Conservation (phyloP, 1,140 invertebrate genomes). For the Hyphantria cunea region DNA sequence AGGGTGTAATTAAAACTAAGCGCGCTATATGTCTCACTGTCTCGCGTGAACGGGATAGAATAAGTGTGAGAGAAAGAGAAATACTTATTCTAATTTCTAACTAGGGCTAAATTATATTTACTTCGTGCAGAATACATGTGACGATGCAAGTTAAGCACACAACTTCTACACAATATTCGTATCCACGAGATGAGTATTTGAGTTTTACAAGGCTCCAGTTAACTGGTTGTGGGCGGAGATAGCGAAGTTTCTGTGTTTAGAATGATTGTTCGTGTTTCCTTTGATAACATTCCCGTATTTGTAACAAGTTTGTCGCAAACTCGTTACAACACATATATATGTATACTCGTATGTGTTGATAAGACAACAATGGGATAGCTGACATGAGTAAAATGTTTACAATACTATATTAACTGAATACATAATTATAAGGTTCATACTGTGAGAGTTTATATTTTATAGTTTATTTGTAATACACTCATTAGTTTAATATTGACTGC, state of each 20-base stretch:
- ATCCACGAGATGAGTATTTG: conserved; percentile 8
- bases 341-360: no score
- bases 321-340: not conserved
- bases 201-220: conserved; percentile 13
- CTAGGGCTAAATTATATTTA: conserved; percentile 65
- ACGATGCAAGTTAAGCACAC: conserved; percentile 1
- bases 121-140: conserved; percentile 44
- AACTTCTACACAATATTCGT: conserved; percentile 9
- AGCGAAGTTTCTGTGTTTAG: conserved; percentile 25
- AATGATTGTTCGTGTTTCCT: conserved; percentile 22
- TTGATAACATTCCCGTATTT: conserved; percentile 23
- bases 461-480: no score
- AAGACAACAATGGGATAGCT: no score
- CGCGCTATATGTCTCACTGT: conserved; percentile 40
- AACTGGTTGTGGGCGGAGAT: conserved; percentile 9
- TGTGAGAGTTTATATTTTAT: no score
- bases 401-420: not conserved
- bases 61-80: conserved; percentile 37
- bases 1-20: conserved; percentile 62
- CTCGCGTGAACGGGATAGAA: conserved; percentile 24
- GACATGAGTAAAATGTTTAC: no score
- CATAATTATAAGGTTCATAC: not conserved
- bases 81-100: conserved; percentile 57
- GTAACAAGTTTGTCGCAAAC: conserved; percentile 10
- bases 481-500: no score